Conservation (phyloP, 2,113 vertebrate species). For the Istiophorus platypterus region DNA sequence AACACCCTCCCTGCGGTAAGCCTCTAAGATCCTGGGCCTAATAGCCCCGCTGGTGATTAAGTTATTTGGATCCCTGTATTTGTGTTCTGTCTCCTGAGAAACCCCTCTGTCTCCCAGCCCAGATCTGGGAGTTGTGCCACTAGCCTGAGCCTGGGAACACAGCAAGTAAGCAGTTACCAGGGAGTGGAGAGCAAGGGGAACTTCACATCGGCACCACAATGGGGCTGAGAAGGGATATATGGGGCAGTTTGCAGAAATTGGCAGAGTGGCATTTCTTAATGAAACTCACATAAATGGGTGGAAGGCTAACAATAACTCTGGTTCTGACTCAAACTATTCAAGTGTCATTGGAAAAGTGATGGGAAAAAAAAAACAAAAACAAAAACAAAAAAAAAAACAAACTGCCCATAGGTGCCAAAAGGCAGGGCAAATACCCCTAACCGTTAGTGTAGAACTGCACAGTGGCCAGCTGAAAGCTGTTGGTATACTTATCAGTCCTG, state of each 20-base stretch:
- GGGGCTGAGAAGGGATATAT: slow-evolving; percentile 33
- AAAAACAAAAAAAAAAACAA: slow-evolving; percentile 1
- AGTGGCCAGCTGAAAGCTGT: slow-evolving; percentile 27
- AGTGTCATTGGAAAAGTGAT: slow-evolving; percentile 36
- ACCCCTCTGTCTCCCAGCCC: slow-evolving; percentile 73
- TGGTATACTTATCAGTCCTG: neutral
- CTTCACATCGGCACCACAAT: slow-evolving; percentile 31
- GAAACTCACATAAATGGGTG: neutral
- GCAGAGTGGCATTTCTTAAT: slow-evolving; percentile 38
- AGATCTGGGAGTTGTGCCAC: slow-evolving; percentile 82
- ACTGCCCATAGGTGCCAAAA: neutral
- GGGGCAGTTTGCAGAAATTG: slow-evolving; percentile 19
- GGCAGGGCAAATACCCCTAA: neutral
- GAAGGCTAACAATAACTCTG: neutral
- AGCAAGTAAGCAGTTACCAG: slow-evolving; percentile 74
- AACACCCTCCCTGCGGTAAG: slow-evolving; percentile 42
- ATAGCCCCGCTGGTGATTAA: slow-evolving; percentile 76
- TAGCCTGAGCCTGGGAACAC: slow-evolving; percentile 79
- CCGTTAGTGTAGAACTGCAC: neutral
- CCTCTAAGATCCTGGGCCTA: slow-evolving; percentile 52
- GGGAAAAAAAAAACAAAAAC: neutral
- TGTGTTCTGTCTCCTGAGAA: slow-evolving; percentile 83
- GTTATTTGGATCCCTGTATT: slow-evolving; percentile 81
- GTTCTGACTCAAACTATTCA: slow-evolving; percentile 13
- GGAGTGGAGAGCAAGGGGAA: slow-evolving; percentile 48